Conservation (phyloP, 2,113 vertebrate genomes). For the Paedocypris sp. region DNA sequence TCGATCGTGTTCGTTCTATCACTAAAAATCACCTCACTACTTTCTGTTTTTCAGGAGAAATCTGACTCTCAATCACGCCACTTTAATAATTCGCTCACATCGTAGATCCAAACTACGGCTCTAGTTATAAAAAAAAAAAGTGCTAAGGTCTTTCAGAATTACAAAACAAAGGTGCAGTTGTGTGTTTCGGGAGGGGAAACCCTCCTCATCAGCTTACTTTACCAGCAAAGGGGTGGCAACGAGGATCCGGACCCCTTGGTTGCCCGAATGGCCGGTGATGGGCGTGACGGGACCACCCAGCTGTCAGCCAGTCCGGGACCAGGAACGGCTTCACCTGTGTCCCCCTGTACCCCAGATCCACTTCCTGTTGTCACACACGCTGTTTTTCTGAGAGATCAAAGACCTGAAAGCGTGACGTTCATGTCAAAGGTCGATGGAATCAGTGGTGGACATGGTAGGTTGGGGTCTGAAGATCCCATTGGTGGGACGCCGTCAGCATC, state of each 20-base stretch:
- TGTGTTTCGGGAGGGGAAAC: not conserved
- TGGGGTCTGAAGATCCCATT: not conserved
- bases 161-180: not conserved
- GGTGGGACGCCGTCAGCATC: not conserved
- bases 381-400: not conserved
- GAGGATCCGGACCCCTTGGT: slow-evolving; percentile 12
- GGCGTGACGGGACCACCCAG: not conserved
- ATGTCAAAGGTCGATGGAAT: not conserved
- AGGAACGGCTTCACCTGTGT: not conserved
- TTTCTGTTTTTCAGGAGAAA: not conserved
- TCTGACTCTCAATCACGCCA: too few species aligned
- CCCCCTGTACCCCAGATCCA: not conserved
- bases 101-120: not conserved
- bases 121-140: not conserved
- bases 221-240: not conserved
- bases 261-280: not conserved
- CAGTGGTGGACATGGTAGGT: not conserved
- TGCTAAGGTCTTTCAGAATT: too few species aligned
- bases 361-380: not conserved
- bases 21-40: too few species aligned
- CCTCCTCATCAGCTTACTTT: not conserved
- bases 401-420: not conserved
- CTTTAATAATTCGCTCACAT: not conserved
- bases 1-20: too few species aligned
- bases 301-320: not conserved